Percentiles rank a stretch among this genome's conserved stretches.
These are phyloP conservation scores for Leptodactylus fallax DNA, from an alignment of 2,797 vertebrate species.

Conservation along the genomic window DNA sequence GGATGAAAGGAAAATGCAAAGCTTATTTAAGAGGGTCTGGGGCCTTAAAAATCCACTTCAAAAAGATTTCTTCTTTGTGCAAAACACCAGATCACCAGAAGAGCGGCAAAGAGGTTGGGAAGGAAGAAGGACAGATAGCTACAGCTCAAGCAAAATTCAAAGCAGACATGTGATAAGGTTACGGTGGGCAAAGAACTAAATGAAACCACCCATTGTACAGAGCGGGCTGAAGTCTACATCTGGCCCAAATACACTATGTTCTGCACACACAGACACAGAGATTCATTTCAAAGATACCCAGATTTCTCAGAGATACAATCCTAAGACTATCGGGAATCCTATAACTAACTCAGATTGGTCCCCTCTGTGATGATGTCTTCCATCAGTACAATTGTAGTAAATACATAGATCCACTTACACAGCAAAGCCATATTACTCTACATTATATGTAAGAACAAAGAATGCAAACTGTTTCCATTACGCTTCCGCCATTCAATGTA, in stretches of 20 bases:
- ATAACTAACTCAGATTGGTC: constrained; percentile 7
- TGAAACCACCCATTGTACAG: constrained; percentile 55
- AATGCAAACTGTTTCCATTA: not conserved
- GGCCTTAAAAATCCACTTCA: constrained; percentile 53
- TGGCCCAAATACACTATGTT: constrained; percentile 45
- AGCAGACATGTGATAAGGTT: constrained; percentile 54
- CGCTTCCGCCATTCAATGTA: no score
- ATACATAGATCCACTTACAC: not conserved
- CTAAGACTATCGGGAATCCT: constrained; percentile 13
- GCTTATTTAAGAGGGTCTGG: constrained; percentile 52
- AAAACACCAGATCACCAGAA: constrained; percentile 28
- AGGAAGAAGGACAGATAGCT: constrained; percentile 55
- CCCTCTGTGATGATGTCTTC: constrained; percentile 28
- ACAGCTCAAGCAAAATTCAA: constrained; percentile 45
- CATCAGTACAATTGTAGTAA: constrained; percentile 19
- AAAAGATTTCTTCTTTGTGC: constrained; percentile 57
- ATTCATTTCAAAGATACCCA: constrained; percentile 47
- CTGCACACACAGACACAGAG: constrained; percentile 45
- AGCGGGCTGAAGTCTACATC: constrained; percentile 34
- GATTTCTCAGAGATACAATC: constrained; percentile 25
- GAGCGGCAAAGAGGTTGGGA: constrained; percentile 34
- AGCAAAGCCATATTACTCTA: not conserved
- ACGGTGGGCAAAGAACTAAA: constrained; percentile 47
- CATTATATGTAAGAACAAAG: not conserved
- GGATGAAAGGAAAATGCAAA: constrained; percentile 59